Evolutionary conservation across 1,140 invertebrate genomes (phyloP).

Genomic region (Bombus consobrinus): DNA sequence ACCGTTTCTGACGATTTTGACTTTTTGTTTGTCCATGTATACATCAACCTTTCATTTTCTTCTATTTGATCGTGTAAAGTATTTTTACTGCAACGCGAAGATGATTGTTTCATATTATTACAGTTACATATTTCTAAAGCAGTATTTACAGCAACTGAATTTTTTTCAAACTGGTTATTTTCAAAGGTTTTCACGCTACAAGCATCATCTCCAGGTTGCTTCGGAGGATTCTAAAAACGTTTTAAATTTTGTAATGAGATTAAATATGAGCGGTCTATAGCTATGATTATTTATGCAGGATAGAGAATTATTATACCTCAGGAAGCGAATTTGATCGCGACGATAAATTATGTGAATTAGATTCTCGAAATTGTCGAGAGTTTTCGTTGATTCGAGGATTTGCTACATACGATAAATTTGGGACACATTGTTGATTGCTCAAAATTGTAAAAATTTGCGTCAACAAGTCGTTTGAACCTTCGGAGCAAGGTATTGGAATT

Average conservation of each 20-base stretch:
- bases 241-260: not conserved
- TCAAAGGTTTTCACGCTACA: not conserved
- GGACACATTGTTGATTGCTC: constrained; percentile 37
- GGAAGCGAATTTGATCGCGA: not conserved
- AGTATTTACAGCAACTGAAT: constrained; percentile 15
- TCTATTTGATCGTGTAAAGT: not conserved
- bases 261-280: not conserved
- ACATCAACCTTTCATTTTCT: not conserved
- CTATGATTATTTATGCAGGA: not conserved
- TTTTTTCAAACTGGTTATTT: not conserved
- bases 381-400: constrained; percentile 19
- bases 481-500: constrained; percentile 29
- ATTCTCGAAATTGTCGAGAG: not conserved
- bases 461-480: constrained; percentile 49
- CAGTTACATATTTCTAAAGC: constrained; percentile 2
- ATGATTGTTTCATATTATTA: not conserved
- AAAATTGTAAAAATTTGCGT: constrained; percentile 46
- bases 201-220: not conserved
- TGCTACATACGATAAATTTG: constrained; percentile 35
- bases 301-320: not conserved
- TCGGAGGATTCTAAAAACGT: not conserved
- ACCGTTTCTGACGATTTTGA: not conserved
- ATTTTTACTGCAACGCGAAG: not conserved
- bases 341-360: not conserved
- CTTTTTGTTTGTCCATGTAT: not conserved